These are phyloP conservation scores for Pasiphila rectangulata DNA, from an alignment of 2,888 invertebrate genomes.

Conservation along the genomic window DNA sequence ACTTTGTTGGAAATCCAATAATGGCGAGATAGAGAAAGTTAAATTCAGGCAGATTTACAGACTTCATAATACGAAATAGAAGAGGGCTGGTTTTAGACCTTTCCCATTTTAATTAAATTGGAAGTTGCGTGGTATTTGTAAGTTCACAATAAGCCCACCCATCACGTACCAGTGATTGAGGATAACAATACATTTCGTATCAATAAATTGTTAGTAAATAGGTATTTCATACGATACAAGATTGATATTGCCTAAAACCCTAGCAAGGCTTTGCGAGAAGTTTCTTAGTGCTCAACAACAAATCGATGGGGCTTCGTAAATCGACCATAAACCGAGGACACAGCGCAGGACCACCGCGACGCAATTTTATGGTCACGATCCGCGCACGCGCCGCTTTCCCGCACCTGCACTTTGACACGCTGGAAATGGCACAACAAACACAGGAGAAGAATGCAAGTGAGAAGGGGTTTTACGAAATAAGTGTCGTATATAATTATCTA, in stretches of 20 bases:
- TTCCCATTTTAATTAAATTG: no score
- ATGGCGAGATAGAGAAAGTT: no score
- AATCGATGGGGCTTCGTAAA: constrained; percentile 17
- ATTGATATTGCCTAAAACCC: not conserved
- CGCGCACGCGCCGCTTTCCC: constrained; percentile 52
- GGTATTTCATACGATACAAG: no score
- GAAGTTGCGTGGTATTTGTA: no score
- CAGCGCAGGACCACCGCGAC: constrained; percentile 20
- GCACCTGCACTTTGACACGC: constrained; percentile 61
- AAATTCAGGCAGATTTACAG: no score
- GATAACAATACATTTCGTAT: no score
- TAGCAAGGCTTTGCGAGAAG: not conserved
- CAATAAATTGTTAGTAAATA: no score
- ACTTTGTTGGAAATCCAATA: no score
- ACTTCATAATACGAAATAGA: no score
- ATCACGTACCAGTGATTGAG: no score
- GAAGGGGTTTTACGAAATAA: not conserved
- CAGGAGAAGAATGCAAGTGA: not conserved
- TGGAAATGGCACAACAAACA: constrained; percentile 16
- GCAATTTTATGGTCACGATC: constrained; percentile 33
- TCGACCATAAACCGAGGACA: constrained; percentile 18
- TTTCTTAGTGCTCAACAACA: constrained; percentile 8
- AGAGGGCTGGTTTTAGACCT: no score
- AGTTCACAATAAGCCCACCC: no score
- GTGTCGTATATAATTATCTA: not conserved